These are phyloP conservation scores for Montipora capitata DNA, from an alignment of 92 coral and sea anemone species.

Conservation along the genomic window DNA sequence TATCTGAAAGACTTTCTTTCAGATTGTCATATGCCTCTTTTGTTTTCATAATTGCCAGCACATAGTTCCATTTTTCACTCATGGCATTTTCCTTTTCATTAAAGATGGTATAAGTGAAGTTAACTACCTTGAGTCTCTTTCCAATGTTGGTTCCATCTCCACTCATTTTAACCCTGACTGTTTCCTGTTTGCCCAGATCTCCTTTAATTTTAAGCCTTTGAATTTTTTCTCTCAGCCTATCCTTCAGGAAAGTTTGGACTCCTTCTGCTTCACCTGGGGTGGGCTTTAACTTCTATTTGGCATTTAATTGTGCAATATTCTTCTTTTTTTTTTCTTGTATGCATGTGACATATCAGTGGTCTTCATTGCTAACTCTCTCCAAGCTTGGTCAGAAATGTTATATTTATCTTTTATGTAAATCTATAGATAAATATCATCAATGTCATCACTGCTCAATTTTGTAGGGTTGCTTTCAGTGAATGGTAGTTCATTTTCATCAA, in stretches of 20 bases:
- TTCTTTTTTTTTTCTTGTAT: no score
- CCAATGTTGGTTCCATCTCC: slow-evolving; percentile 71
- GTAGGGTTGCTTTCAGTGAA: slow-evolving; percentile 17
- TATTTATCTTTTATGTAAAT: slow-evolving; percentile 10
- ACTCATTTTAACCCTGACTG: slow-evolving; percentile 44
- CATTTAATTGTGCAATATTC: no score
- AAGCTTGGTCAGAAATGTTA: slow-evolving; percentile 1
- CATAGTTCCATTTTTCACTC: slow-evolving; percentile 68
- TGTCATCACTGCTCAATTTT: neutral
- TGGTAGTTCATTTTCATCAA: slow-evolving; percentile 26
- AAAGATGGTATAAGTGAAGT: slow-evolving; percentile 63
- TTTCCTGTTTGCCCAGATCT: neutral
- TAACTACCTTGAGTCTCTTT: slow-evolving; percentile 60
- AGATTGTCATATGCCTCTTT: slow-evolving; percentile 54
- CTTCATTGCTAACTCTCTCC: slow-evolving; percentile 27
- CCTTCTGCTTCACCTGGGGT: no score
- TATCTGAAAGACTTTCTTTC: slow-evolving; percentile 52
- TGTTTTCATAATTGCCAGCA: slow-evolving; percentile 70
- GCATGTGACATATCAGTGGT: neutral
- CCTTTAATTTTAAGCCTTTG: neutral
- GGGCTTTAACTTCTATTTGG: no score
- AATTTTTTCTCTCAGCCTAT: no score
- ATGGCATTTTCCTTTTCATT: slow-evolving; percentile 73
- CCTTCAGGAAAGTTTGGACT: no score
- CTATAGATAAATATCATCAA: slow-evolving; percentile 12